Conservation (phyloP, 2,888 invertebrate species). For the Ormyrus pomaceus region DNA sequence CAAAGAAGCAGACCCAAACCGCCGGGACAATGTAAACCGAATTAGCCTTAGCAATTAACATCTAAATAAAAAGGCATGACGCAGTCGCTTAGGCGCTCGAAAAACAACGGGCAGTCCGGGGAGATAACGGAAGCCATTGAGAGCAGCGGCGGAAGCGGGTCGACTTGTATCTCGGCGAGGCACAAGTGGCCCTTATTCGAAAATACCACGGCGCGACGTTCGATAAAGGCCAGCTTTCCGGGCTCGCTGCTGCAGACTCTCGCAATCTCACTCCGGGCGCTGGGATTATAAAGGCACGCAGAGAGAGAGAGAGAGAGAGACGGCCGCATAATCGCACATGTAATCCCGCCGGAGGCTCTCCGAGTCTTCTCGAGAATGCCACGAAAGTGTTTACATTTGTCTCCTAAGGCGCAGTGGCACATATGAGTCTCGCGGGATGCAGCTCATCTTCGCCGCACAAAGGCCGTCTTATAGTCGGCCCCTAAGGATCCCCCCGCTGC, state of each 20-base stretch:
- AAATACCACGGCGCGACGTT: slow-evolving; percentile 32
- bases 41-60: neutral
- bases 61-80: slow-evolving; percentile 9
- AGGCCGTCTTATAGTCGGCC: slow-evolving; percentile 74
- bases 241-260: neutral
- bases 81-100: slow-evolving; percentile 10
- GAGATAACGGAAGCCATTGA: slow-evolving; percentile 32
- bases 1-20: no score
- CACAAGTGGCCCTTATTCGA: slow-evolving; percentile 50
- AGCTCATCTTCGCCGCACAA: slow-evolving; percentile 63
- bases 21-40: no score
- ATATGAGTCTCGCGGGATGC: slow-evolving; percentile 60
- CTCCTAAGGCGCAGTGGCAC: slow-evolving; percentile 62
- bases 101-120: slow-evolving; percentile 27
- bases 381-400: slow-evolving; percentile 73
- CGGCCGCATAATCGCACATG: slow-evolving; percentile 18
- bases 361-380: slow-evolving; percentile 54
- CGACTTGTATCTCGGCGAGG: neutral
- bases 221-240: slow-evolving; percentile 23
- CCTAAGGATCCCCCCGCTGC: slow-evolving; percentile 61
- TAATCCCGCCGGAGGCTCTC: slow-evolving; percentile 55
- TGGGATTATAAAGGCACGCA: slow-evolving; percentile 2
- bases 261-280: neutral
- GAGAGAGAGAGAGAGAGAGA: neutral
- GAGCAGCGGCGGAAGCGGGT: slow-evolving; percentile 3